These are phyloP conservation scores for Stenopsyche tienmushanensis DNA, from an alignment of 1,140 invertebrate genomes.

Conservation along the genomic window DNA sequence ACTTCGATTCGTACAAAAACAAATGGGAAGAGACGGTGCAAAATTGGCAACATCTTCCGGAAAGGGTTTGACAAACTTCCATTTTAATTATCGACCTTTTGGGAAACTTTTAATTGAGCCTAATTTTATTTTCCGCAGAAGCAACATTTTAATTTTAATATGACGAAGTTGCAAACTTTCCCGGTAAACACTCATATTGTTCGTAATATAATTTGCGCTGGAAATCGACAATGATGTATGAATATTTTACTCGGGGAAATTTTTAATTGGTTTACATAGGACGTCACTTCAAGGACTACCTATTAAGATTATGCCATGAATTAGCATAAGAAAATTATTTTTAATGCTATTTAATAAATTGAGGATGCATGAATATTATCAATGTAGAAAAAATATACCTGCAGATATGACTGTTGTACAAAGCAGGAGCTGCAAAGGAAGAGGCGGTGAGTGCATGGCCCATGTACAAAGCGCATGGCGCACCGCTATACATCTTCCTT, in stretches of 20 bases:
- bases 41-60: constrained; percentile 8
- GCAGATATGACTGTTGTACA: constrained; percentile 37
- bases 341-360: not conserved
- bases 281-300: not conserved
- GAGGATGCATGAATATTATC: not conserved
- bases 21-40: not conserved
- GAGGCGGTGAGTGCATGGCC: constrained; percentile 37
- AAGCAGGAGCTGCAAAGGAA: constrained; percentile 35
- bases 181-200: too few species aligned
- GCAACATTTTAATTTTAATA: not conserved
- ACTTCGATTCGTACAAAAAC: constrained; percentile 14
- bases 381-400: constrained; percentile 23
- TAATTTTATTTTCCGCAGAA: not conserved
- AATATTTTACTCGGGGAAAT: not conserved
- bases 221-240: not conserved
- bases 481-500: constrained; percentile 31
- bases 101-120: constrained; percentile 10
- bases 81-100: constrained; percentile 6
- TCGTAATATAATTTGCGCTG: too few species aligned
- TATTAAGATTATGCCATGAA: not conserved
- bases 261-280: not conserved
- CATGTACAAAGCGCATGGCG: constrained; percentile 33
- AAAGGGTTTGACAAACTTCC: not conserved
- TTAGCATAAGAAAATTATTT: not conserved
- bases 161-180: not conserved